Evolutionary conservation across 2,113 vertebrate species (phyloP), one percentile per base, ranked within the genome.

Genomic region (Pterocles burchelli): DNA sequence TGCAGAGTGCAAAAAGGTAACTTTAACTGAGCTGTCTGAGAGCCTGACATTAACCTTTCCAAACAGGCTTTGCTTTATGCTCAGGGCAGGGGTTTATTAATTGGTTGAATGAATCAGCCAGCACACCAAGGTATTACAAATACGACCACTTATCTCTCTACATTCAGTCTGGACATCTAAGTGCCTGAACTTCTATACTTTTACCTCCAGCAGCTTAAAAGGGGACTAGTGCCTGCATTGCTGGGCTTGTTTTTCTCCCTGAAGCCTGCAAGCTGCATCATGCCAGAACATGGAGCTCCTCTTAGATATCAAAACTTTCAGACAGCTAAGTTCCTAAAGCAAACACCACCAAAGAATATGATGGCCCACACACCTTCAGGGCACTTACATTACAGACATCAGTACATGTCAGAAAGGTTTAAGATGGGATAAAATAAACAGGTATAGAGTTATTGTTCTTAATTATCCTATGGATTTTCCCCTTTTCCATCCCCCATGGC

Each of bases 311-410:
- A 90, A 93, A 93, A 96, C 96, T 97, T 96, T 97, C 98, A 98
- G 98, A 98, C 98, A 98, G 97, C 89, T 97, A 93, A 51, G 95
- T 97, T 96, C 94, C 97, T 94, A 98, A 98, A 97, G 93, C 96
- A 98, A 98, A 98, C 97, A 98, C 71, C 79, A 92, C 75, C 80
- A 84, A 89, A 91, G 95, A 97, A 87, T 52, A 96, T 63, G 83
- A 96, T 58, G 29, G 98, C 97, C 98, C 98, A 98, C 98, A 98
- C 98, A 98, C 98, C 98, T 98, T 96, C 81, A 97, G 96, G 97
- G 97, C 93, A 97, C 97, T 95, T 98, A 91, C 96, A 67, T 97
- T 96, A 95, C 95, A 97, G 86, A 95, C 97, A 98, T 98, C 94
- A 97, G 93, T 94, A 95, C 97, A 97, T 94, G 97, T 97, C 98